phyloP scores from a whole-genome alignment of 1,140 invertebrate species.

The Bemisia tabaci region DNA sequence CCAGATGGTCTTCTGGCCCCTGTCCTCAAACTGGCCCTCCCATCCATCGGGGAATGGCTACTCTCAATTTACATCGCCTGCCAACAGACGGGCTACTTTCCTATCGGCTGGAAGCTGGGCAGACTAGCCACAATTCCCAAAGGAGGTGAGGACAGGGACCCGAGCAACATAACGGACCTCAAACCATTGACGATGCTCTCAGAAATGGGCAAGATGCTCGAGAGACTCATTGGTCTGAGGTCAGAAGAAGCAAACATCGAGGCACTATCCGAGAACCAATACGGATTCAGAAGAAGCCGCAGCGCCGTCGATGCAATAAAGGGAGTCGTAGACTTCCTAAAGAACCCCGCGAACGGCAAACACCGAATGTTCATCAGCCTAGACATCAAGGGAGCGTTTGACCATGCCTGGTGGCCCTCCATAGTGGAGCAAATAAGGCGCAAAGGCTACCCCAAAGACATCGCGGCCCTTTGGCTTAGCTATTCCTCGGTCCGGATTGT shows the following conservation, averaged over 20 bases:
- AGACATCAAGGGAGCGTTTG: slow-evolving; percentile 10
- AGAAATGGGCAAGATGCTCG: neutral
- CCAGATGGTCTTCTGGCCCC: neutral
- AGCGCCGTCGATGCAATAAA: slow-evolving; percentile 19
- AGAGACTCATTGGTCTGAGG: neutral
- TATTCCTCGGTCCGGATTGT: too few species aligned
- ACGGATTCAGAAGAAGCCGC: neutral
- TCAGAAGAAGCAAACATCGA: too few species aligned
- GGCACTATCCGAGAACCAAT: neutral
- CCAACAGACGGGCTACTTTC: neutral
- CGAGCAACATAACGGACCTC: too few species aligned
- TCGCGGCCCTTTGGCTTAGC: too few species aligned
- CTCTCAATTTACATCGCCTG: neutral
- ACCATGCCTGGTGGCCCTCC: slow-evolving; percentile 10
- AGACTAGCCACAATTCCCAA: neutral
- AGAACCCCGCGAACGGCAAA: slow-evolving; percentile 1
- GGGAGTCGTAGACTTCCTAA: neutral
- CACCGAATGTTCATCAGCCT: slow-evolving; percentile 1
- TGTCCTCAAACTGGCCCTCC: neutral
- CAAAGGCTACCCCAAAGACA: too few species aligned
- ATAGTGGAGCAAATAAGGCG: slow-evolving; percentile 5
- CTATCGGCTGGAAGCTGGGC: neutral
- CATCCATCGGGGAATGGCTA: neutral
- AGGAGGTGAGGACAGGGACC: neutral
- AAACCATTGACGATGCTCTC: neutral